Base-by-base conservation (phyloP, 2,888 invertebrate genomes). In the Drosophila sordidula region DNA sequence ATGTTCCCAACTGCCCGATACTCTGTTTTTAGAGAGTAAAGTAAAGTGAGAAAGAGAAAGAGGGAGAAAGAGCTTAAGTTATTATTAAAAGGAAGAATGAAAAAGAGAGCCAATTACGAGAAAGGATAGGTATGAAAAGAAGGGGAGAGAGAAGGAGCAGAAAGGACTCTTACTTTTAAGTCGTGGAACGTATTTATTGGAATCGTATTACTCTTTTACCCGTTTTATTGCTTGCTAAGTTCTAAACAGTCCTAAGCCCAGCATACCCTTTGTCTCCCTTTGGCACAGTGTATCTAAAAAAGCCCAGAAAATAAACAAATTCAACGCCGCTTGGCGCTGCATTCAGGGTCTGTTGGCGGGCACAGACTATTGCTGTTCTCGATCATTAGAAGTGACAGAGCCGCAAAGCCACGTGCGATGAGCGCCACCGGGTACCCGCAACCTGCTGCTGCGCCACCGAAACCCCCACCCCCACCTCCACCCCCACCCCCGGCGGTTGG, bases 381-480 rank as follows among this genome's bases (percentile, higher is more conserved):
- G 89, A 78, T 78, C 89, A 86, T 83, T 86, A 75, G 75, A 76
- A 88, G 80, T 61, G 87, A 78, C 80, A 68, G 72, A 52, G 72
- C 78, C 78, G 72, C 85, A 81, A 73, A 75, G 64, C 72, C 78
- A 56, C 68, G 65, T 56, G 54, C 63, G 34, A 34, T 12, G 34
- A 34, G 34, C 29, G 8, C 8, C 26, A 9, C 9, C 8, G 29
- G 29, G 29, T 9, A 3, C 2, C 22, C 22, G 38, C 36, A 8
- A 22, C 29, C 14, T 4, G 4, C 22, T n/a, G n/a, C n/a, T n/a
- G n/a, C n/a, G n/a, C n/a, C n/a, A n/a, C n/a, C n/a, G n/a, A n/a
- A n/a, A n/a, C n/a, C n/a, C n/a, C n/a, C n/a, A n/a, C n/a, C n/a
- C n/a, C n/a, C n/a, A n/a, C n/a, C n/a, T n/a, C n/a, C n/a, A n/a